Conservation (phyloP, 2,797 vertebrate genomes). For the Phrynocephalus vlangalii region DNA sequence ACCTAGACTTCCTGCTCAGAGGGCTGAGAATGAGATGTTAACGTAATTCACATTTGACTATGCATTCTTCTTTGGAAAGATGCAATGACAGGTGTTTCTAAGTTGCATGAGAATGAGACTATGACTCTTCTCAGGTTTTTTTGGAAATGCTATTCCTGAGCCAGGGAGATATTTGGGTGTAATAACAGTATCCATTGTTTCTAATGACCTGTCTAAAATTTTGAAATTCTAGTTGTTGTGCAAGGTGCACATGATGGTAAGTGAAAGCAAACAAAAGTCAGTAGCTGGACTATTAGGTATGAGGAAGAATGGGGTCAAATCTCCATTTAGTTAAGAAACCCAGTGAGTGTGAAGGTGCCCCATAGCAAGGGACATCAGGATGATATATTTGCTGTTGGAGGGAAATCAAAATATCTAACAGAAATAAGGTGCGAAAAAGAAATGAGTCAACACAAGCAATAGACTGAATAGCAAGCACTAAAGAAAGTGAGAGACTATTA, state of each 20-base stretch:
- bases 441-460: background rate
- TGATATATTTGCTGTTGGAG: background rate
- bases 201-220: background rate
- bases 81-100: constrained; percentile 40
- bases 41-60: constrained; percentile 41
- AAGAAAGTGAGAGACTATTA: background rate
- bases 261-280: background rate
- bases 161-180: background rate
- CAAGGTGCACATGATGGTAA: background rate
- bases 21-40: constrained; percentile 54
- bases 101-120: constrained; percentile 44
- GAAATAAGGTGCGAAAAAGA: background rate
- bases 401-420: too few relatives aligned
- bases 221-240: constrained; percentile 9
- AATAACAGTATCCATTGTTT: background rate
- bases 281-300: background rate
- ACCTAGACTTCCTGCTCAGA: constrained; percentile 57
- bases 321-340: background rate
- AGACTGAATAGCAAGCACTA: background rate
- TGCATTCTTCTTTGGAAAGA: constrained; percentile 44
- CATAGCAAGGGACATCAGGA: background rate
- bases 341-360: background rate
- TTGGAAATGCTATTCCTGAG: background rate
- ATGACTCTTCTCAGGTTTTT: background rate
- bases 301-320: background rate